These are phyloP conservation scores for Chroicocephalus ridibundus DNA, from an alignment of 2,113 vertebrate genomes.

Conservation along the genomic window DNA sequence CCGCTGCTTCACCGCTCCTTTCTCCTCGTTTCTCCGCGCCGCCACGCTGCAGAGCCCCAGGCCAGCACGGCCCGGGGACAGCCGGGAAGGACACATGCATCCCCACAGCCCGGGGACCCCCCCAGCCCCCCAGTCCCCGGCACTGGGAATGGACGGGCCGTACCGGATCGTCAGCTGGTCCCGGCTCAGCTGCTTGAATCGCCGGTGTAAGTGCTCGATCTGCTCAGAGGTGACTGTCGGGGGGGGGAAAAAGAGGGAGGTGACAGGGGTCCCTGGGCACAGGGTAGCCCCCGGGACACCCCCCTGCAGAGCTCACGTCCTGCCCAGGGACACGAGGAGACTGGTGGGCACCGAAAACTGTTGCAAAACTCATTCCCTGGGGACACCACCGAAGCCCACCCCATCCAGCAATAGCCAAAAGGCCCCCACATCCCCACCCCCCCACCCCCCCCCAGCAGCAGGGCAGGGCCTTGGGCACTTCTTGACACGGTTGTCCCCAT, in stretches of 20 bases:
- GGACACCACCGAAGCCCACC: not conserved
- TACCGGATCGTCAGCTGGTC: slow-evolving; percentile 87
- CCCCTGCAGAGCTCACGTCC: fast-evolving
- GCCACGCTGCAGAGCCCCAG: not conserved
- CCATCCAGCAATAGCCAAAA: fast-evolving
- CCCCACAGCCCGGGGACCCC: fast-evolving
- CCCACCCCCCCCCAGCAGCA: fast-evolving
- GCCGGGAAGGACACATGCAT: fast-evolving
- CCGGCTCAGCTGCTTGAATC: slow-evolving; percentile 86
- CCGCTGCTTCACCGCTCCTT: fast-evolving
- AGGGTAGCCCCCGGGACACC: fast-evolving
- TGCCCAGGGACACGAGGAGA: not conserved
- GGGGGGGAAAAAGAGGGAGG: not conserved
- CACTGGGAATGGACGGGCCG: fast-evolving
- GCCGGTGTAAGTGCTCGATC: slow-evolving; percentile 84
- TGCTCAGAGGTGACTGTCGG: slow-evolving; percentile 86
- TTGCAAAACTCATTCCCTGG: fast-evolving
- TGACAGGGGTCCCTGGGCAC: not conserved
- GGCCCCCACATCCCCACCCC: fast-evolving
- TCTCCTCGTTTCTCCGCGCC: fast-evolving
- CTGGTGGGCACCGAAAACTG: not conserved
- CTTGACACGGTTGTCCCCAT: fast-evolving
- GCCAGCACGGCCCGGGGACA: fast-evolving
- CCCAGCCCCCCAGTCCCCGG: not conserved
- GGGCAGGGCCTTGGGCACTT: not conserved